Percentiles rank a stretch among this genome's conserved stretches.
Conservation (phyloP, 2,797 vertebrate species). For the Novumbra hubbsi region DNA sequence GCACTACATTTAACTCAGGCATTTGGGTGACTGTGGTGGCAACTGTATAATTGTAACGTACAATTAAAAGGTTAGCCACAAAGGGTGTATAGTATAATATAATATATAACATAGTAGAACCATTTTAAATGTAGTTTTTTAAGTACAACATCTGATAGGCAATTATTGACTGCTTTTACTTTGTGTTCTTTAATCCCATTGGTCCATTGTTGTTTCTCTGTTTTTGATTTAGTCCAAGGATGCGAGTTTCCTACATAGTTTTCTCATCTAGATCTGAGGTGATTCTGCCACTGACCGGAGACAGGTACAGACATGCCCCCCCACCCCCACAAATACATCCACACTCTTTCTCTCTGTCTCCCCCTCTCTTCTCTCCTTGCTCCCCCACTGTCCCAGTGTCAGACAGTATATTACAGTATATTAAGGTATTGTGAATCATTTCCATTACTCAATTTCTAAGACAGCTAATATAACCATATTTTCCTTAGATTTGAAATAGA, state of each 20-base stretch:
- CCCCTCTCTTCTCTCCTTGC: not conserved
- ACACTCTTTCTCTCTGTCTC: no score
- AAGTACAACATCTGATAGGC: not conserved
- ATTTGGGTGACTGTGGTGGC: constrained; percentile 34
- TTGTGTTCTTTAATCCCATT: constrained; percentile 9
- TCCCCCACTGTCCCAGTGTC: not conserved
- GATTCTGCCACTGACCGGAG: constrained; percentile 84
- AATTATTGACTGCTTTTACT: not conserved
- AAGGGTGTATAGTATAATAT: not conserved
- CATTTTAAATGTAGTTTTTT: not conserved
- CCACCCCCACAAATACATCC: not conserved
- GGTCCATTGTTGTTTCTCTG: constrained; percentile 37
- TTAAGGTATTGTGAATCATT: no score
- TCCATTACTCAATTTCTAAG: no score
- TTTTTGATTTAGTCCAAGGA: constrained; percentile 77
- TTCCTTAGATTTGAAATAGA: constrained; percentile 72
- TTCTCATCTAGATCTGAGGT: constrained; percentile 82
- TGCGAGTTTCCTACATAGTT: constrained; percentile 84
- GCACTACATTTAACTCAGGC: constrained; percentile 58
- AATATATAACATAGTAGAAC: no score
- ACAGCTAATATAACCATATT: not conserved
- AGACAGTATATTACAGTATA: no score
- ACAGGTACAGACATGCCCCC: constrained; percentile 76
- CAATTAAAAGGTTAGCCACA: not conserved
- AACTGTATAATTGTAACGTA: constrained; percentile 10